These are phyloP conservation scores for Sinella curviseta DNA, from an alignment of 1,140 invertebrate genomes.

Conservation along the genomic window DNA sequence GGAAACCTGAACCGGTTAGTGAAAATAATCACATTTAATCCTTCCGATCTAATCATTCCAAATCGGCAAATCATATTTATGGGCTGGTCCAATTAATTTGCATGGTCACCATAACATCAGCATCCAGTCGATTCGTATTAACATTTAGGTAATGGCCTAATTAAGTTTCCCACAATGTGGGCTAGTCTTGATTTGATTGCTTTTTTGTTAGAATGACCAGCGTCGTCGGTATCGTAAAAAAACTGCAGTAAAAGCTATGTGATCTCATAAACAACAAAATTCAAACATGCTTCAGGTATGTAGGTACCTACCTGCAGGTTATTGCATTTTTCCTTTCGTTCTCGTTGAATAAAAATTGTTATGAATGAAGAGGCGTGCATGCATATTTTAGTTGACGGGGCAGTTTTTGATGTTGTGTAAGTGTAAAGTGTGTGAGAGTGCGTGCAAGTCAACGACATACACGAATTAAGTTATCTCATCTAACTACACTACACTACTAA, in stretches of 20 bases:
- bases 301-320: background rate
- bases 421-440: background rate
- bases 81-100: too few species aligned
- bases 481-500: background rate
- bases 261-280: too few species aligned
- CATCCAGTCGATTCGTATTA: too few species aligned
- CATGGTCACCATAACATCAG: too few species aligned
- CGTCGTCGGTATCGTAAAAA: too few species aligned
- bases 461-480: conserved; percentile 2
- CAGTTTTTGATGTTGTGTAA: background rate
- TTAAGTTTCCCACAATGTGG: background rate
- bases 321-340: background rate
- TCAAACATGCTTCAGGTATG: too few species aligned
- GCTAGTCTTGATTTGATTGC: background rate
- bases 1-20: background rate
- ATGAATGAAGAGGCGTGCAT: background rate
- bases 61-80: background rate
- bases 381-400: too few species aligned
- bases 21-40: background rate
- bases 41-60: background rate
- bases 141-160: conserved; percentile 10
- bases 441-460: background rate
- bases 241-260: too few species aligned
- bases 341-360: background rate
- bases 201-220: background rate